phyloP scores from a whole-genome alignment of 2,888 invertebrate species.

The Diarsia brunnea region DNA sequence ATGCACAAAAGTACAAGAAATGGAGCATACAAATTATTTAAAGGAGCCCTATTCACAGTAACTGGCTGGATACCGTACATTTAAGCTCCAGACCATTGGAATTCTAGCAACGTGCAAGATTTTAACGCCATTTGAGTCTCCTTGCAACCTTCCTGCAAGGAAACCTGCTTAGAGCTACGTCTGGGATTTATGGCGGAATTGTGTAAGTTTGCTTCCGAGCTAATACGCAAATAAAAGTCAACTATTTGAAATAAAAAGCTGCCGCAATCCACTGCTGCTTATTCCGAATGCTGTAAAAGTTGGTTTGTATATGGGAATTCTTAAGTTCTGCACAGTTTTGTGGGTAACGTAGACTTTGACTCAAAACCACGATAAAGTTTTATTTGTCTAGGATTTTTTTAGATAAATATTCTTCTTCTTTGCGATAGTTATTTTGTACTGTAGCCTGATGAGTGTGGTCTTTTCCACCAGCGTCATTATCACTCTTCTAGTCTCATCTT shows the following conservation, averaged over 20 bases:
- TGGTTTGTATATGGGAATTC: not conserved
- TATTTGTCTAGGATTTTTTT: too few relatives aligned
- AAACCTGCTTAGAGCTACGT: conserved; percentile 44
- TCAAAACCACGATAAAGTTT: too few relatives aligned
- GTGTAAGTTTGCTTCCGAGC: conserved; percentile 22
- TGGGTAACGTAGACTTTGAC: not conserved
- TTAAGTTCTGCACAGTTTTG: not conserved
- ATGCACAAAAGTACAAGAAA: not conserved
- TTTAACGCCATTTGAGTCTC: conserved; percentile 48
- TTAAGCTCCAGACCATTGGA: conserved; percentile 19
- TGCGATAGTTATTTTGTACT: too few relatives aligned
- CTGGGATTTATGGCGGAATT: conserved; percentile 29
- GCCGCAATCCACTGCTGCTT: not conserved
- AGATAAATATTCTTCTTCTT: too few relatives aligned
- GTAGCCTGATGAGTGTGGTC: too few relatives aligned
- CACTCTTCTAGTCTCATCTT: not conserved
- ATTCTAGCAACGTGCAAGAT: conserved; percentile 44
- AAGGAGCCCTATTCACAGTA: conserved; percentile 12
- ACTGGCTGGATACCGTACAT: not conserved
- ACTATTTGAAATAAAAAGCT: conserved; percentile 4
- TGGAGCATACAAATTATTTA: not conserved
- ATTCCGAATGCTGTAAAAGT: not conserved
- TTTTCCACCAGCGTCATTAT: too few relatives aligned
- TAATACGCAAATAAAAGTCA: conserved; percentile 36
- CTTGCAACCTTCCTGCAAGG: conserved; percentile 7